These are phyloP conservation scores for Strigamia maritima DNA, from an alignment of 2,888 invertebrate genomes.

Conservation along the genomic window DNA sequence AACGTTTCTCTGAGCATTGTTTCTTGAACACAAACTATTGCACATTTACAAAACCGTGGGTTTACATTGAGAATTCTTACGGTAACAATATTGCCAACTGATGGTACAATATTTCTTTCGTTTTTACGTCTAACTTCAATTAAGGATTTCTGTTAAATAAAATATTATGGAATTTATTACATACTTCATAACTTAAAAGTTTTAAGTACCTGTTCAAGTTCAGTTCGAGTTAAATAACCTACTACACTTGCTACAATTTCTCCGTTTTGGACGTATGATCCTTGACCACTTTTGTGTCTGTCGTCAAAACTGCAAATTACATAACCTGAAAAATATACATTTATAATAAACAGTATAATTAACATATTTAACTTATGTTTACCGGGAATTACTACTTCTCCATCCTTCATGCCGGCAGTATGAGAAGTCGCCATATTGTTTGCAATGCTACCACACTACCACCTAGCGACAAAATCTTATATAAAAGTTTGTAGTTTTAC, in stretches of 20 bases:
- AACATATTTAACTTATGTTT: too few relatives aligned
- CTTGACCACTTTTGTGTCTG: background rate
- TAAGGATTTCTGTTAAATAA: background rate
- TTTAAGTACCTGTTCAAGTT: background rate
- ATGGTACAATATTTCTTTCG: background rate
- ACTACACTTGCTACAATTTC: background rate
- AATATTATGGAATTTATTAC: background rate
- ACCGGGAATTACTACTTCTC: too few relatives aligned
- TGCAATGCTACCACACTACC: too few relatives aligned
- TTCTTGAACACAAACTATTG: constrained; percentile 79
- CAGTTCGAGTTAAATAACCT: background rate
- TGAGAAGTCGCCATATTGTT: too few relatives aligned
- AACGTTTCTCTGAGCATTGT: constrained; percentile 74
- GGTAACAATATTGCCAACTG: constrained; percentile 3
- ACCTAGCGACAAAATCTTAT: too few relatives aligned
- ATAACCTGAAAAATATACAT: background rate
- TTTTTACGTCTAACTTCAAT: constrained; percentile 6
- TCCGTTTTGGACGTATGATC: background rate
- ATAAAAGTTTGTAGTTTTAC: too few relatives aligned
- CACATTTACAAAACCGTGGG: constrained; percentile 78
- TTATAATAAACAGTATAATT: too few relatives aligned
- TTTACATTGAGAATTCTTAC: constrained; percentile 61
- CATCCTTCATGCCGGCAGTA: too few relatives aligned
- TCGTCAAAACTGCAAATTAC: background rate
- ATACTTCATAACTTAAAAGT: background rate